phyloP scores from a whole-genome alignment of 1,140 invertebrate species.

The Parapsyche elsis region DNA sequence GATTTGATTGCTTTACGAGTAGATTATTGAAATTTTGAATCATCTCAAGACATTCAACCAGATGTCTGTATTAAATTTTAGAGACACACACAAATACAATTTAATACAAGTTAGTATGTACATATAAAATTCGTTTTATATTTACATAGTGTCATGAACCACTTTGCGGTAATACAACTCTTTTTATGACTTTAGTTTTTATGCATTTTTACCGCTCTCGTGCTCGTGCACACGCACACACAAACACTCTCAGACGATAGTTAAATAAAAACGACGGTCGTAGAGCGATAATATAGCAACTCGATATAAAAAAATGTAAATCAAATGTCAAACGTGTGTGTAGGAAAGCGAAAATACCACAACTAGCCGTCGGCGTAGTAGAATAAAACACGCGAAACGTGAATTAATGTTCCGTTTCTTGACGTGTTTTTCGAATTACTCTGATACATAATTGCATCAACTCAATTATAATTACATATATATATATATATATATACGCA shows the following conservation, averaged over 20 bases:
- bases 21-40: conserved; percentile 21
- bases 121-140: no score
- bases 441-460: conserved; percentile 46
- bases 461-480: conserved; percentile 42
- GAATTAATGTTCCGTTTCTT: conserved; percentile 46
- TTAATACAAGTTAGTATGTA: no score
- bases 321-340: conserved; percentile 48
- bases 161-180: conserved; percentile 1
- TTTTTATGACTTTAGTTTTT: conserved; percentile 18
- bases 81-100: no score
- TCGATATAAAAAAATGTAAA: conserved; percentile 45
- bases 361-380: conserved; percentile 45
- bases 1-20: conserved; percentile 21
- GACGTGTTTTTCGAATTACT: conserved; percentile 50
- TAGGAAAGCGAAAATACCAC: conserved; percentile 46
- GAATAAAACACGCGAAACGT: conserved; percentile 48
- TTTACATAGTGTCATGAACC: neutral
- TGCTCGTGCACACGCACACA: no score
- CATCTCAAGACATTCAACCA: neutral
- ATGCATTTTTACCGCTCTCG: neutral
- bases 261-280: neutral
- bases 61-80: neutral
- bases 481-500: neutral
- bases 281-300: conserved; percentile 24
- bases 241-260: no score